Evolutionary conservation across 2,113 vertebrate genomes (phyloP), one percentile per base, ranked within the genome.

Genomic region (Sclerurus mexicanus): DNA sequence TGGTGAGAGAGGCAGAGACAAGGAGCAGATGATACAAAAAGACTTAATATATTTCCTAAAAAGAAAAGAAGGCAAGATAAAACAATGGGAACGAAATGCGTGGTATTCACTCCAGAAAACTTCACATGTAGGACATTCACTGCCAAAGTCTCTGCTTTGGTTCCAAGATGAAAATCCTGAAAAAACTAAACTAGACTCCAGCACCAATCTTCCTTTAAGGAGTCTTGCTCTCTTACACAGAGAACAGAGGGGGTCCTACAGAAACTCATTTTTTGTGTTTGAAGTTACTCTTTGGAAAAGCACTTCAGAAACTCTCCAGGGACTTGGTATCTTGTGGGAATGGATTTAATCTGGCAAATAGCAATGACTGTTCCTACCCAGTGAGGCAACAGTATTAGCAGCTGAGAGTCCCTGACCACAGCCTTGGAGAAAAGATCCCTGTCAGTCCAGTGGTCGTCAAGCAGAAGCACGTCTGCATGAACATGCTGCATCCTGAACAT

Each of bases 1-100:
- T 0, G 0, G 55, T 3, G 4, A 24, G 49, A 74, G 21, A 7
- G 15, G 13, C 18, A 3, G 0, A 60, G 25, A 87, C 7, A 69
- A 59, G 12, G 27, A 20, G 15, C 7, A 68, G 14, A n/a, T 19
- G 9, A 69, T 19, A 2, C 5, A 33, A 58, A 25, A 7, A 25
- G 40, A 8, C 11, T 0, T 30, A 24, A 8, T 18, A 14, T 11
- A n/a, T n/a, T 14, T 9, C 23, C 24, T 56, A 33, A 9, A 63
- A 14, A 10, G 31, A 12, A 49, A 72, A 73, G 66, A 67, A 55
- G 14, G 24, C n/a, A 63, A 73, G 55, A 22, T 5, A 64, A 84
- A 76, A 47, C 18, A 76, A 62, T 24, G 5, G 4, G 14, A 86
- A 37, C 71, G 2, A 28, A 53, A 69, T 25, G 7, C 7, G 46